Evolutionary conservation across 2,888 invertebrate species (phyloP).

Genomic region (Euzophera pinguis): DNA sequence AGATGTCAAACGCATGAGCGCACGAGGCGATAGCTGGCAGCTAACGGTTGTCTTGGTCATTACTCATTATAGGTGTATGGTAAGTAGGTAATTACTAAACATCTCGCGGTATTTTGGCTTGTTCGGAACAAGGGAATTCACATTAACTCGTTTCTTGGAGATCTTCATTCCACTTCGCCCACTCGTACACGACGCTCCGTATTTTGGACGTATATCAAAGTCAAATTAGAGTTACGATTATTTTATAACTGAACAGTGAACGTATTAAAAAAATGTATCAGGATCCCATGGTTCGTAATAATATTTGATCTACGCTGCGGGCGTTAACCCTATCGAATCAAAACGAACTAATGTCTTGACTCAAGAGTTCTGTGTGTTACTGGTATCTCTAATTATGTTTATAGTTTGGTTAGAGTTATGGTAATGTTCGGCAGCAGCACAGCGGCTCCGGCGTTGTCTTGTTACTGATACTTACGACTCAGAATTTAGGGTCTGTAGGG

Average conservation of each 20-base stretch:
- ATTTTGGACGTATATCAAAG: conserved; percentile 43
- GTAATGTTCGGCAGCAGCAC: conserved; percentile 68
- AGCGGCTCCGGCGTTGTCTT: conserved; percentile 48
- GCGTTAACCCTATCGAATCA: conserved; percentile 64
- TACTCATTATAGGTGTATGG: conserved; percentile 12
- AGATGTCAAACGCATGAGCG: conserved; percentile 10
- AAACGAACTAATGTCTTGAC: conserved; percentile 64
- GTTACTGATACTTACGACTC: conserved; percentile 78
- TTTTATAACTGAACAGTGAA: conserved; percentile 43
- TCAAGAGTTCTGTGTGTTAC: conserved; percentile 66
- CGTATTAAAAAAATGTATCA: conserved; percentile 39
- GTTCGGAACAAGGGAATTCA: conserved; percentile 26
- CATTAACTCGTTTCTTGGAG: conserved; percentile 40
- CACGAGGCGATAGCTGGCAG: conserved; percentile 5
- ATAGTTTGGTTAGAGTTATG: conserved; percentile 69
- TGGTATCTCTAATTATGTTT: conserved; percentile 74
- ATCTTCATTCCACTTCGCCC: conserved; percentile 47
- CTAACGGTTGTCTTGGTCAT: conserved; percentile 10
- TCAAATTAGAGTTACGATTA: conserved; percentile 42
- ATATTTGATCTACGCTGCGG: conserved; percentile 54
- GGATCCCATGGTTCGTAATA: conserved; percentile 45
- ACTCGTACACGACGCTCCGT: conserved; percentile 37
- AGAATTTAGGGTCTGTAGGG: conserved; percentile 79
- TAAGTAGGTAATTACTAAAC: conserved; percentile 19
- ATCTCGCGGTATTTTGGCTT: conserved; percentile 23